These are phyloP conservation scores for Rhinichthys osculus DNA, from an alignment of 2,797 vertebrate species.

Conservation along the genomic window DNA sequence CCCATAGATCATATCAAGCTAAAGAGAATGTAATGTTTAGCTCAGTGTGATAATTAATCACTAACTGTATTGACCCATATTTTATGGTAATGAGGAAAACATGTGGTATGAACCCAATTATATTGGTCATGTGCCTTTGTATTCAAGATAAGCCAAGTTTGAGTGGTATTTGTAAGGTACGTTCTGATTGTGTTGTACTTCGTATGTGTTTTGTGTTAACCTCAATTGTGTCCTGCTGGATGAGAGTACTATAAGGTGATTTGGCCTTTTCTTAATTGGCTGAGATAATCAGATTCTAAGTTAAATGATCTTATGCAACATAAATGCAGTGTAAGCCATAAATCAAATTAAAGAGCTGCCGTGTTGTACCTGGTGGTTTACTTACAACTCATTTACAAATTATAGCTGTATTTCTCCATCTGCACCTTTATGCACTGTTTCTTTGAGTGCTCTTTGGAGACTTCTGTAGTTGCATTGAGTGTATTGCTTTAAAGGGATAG, in stretches of 20 bases:
- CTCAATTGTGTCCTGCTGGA: not conserved
- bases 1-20: not conserved
- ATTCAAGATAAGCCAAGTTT: not conserved
- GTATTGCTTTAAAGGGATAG: not conserved
- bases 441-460: not conserved
- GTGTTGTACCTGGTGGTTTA: not conserved
- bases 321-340: conserved; percentile 13
- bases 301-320: conserved; percentile 33
- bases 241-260: not conserved
- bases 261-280: conserved; percentile 32
- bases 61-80: conserved; percentile 3
- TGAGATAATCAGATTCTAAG: conserved; percentile 21
- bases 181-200: not conserved
- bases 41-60: not conserved
- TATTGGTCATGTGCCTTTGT: conserved; percentile 1
- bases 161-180: conserved; percentile 9
- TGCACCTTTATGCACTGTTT: not conserved
- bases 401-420: not conserved
- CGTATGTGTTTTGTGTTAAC: not conserved
- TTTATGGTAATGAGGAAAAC: not conserved
- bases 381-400: not conserved
- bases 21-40: not conserved
- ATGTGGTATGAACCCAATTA: not conserved
- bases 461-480: not conserved
- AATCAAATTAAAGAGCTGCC: conserved; percentile 20